A percentile compares a stretch with the other conserved stretches of the same genome.
phyloP scores from a whole-genome alignment of 2,888 invertebrate genomes.

The Lasioglossum morio region DNA sequence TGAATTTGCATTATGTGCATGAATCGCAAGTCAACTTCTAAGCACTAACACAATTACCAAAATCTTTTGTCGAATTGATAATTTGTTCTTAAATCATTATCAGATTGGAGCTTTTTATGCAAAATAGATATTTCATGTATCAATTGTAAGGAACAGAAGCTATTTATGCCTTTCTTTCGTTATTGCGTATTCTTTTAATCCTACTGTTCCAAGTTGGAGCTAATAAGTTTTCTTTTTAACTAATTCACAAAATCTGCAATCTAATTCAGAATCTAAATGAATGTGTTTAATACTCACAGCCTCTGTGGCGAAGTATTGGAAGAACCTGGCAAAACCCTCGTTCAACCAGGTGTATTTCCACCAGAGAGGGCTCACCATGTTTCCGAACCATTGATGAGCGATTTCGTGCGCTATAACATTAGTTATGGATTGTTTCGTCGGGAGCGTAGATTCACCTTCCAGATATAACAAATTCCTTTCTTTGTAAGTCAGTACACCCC shows the following conservation, averaged over 20 bases:
- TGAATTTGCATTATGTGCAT: no score
- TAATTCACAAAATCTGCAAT: not conserved
- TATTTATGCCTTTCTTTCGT: no score
- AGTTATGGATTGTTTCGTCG: conserved; percentile 72
- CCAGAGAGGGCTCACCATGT: conserved; percentile 82
- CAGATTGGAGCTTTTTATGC: no score
- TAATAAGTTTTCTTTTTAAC: not conserved
- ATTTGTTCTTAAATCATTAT: not conserved
- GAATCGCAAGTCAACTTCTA: no score
- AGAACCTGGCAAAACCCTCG: conserved; percentile 86
- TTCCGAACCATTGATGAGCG: conserved; percentile 86
- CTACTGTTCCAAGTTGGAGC: no score
- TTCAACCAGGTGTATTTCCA: conserved; percentile 84
- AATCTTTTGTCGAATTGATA: not conserved
- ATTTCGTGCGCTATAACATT: conserved; percentile 86
- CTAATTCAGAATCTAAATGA: not conserved
- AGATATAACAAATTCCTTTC: conserved; percentile 94
- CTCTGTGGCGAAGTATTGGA: conserved; percentile 84
- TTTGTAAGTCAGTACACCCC: conserved; percentile 85
- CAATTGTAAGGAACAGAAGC: no score
- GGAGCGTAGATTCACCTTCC: conserved; percentile 58
- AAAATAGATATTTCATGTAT: no score
- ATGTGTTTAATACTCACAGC: conserved; percentile 72
- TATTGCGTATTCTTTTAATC: no score
- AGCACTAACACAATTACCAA: not conserved